Percentiles rank a stretch among this genome's conserved stretches.
Conservation (phyloP, 2,113 vertebrate genomes). For the Sceloporus tristichus region DNA sequence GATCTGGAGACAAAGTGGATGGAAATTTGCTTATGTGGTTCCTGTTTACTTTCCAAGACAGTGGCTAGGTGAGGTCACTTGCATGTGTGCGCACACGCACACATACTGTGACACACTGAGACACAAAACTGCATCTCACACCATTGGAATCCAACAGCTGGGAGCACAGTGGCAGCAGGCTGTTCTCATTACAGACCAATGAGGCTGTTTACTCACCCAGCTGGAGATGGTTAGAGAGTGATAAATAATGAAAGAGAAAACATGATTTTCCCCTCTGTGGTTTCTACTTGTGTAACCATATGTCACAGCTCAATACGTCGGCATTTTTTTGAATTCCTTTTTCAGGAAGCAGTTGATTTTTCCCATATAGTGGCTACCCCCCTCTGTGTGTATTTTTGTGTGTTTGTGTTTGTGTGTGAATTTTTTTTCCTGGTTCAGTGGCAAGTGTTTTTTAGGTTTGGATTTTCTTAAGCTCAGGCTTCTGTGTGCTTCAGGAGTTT, state of each 20-base stretch:
- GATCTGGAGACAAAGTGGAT: constrained; percentile 49
- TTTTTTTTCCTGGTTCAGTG: neutral
- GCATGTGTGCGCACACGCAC: no score
- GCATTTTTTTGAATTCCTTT: constrained; percentile 73
- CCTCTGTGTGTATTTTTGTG: neutral
- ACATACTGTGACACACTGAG: neutral
- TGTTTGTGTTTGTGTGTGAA: neutral
- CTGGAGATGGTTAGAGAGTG: constrained; percentile 88
- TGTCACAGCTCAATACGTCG: constrained; percentile 82
- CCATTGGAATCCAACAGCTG: constrained; percentile 72
- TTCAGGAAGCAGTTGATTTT: constrained; percentile 83
- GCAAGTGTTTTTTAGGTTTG: constrained; percentile 60
- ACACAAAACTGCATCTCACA: constrained; percentile 38
- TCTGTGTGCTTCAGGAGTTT: constrained; percentile 55
- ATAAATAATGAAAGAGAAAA: constrained; percentile 90
- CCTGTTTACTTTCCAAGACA: neutral
- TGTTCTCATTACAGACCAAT: constrained; percentile 90
- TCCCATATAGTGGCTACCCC: constrained; percentile 66
- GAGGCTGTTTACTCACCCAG: constrained; percentile 94
- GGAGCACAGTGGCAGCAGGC: constrained; percentile 83
- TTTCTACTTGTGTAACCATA: constrained; percentile 86
- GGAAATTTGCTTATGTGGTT: neutral
- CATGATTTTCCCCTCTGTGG: constrained; percentile 87
- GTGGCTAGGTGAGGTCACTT: constrained; percentile 8
- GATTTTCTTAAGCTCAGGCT: constrained; percentile 41